These are phyloP conservation scores for Chymomyza caudatula DNA, from an alignment of 2,888 invertebrate genomes.

Conservation along the genomic window DNA sequence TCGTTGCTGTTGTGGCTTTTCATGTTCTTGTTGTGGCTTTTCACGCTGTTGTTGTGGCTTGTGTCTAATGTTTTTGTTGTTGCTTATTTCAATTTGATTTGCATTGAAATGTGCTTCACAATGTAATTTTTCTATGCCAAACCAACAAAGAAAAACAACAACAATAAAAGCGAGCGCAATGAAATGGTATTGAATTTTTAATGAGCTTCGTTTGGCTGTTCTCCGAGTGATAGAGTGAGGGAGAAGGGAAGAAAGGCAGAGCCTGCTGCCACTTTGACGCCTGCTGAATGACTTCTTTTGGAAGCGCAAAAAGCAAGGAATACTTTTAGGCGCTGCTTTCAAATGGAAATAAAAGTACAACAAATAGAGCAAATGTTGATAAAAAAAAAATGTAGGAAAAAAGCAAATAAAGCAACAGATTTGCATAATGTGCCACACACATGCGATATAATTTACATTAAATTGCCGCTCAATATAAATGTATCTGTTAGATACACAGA, in stretches of 20 bases:
- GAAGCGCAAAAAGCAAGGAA: neutral
- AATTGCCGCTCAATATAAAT: slow-evolving; percentile 71
- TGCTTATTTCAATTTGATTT: slow-evolving; percentile 64
- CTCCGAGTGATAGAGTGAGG: no score
- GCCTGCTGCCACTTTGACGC: neutral
- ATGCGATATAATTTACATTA: slow-evolving; percentile 69
- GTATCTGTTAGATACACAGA: slow-evolving; percentile 54
- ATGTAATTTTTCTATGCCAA: slow-evolving; percentile 38
- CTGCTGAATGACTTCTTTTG: neutral
- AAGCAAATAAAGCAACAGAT: slow-evolving; percentile 12
- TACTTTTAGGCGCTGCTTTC: neutral
- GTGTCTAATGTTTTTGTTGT: neutral
- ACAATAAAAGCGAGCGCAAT: slow-evolving; percentile 38
- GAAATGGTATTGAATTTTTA: slow-evolving; percentile 69
- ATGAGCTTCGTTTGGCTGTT: slow-evolving; percentile 42
- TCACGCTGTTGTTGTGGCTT: neutral
- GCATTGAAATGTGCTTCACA: slow-evolving; percentile 62
- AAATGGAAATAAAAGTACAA: slow-evolving; percentile 55
- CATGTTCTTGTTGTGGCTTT: neutral
- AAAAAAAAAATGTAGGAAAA: slow-evolving; percentile 61
- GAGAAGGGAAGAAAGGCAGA: neutral
- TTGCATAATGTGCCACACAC: slow-evolving; percentile 21
- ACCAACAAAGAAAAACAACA: slow-evolving; percentile 13
- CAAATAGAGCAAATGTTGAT: slow-evolving; percentile 47
- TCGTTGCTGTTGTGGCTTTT: neutral